Evolutionary conservation across 1,140 invertebrate genomes (phyloP).

Genomic region (Camponotus floridanus): DNA sequence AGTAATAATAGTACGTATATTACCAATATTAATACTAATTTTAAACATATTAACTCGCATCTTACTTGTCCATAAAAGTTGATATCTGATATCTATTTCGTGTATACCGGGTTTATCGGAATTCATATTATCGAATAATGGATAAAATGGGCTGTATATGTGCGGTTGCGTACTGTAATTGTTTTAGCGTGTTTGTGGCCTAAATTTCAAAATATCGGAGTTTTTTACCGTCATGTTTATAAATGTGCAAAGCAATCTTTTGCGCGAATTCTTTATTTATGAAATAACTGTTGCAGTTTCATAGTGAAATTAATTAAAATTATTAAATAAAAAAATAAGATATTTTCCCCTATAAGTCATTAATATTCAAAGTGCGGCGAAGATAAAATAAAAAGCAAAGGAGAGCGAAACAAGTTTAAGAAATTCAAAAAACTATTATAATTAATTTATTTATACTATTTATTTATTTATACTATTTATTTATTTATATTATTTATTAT

Average conservation of each 20-base stretch:
- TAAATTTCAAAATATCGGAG: conserved; percentile 48
- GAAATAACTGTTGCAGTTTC: conserved; percentile 7
- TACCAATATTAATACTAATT: too few relatives aligned
- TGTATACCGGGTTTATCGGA: conserved; percentile 32
- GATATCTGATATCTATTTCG: conserved; percentile 40
- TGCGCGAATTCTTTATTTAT: background rate
- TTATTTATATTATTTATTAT: too few relatives aligned
- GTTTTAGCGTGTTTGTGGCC: conserved; percentile 14
- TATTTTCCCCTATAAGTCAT: too few relatives aligned
- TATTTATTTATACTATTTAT: too few relatives aligned
- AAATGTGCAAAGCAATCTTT: conserved; percentile 42
- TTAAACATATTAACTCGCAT: background rate
- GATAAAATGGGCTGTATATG: conserved; percentile 19
- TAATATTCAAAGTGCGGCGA: background rate
- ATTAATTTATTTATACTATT: too few relatives aligned
- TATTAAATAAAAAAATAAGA: conserved; percentile 15
- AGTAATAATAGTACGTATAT: too few relatives aligned
- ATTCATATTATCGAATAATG: conserved; percentile 25
- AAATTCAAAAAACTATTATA: background rate
- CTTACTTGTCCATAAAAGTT: conserved; percentile 22
- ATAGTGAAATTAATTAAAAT: conserved; percentile 16
- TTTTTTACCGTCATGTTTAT: conserved; percentile 51
- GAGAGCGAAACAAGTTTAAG: background rate
- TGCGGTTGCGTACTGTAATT: conserved; percentile 31
- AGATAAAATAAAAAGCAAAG: background rate